Percentiles rank a stretch among this genome's conserved stretches.
phyloP scores from a whole-genome alignment of 2,888 invertebrate genomes.

The Gortyna flavago region DNA sequence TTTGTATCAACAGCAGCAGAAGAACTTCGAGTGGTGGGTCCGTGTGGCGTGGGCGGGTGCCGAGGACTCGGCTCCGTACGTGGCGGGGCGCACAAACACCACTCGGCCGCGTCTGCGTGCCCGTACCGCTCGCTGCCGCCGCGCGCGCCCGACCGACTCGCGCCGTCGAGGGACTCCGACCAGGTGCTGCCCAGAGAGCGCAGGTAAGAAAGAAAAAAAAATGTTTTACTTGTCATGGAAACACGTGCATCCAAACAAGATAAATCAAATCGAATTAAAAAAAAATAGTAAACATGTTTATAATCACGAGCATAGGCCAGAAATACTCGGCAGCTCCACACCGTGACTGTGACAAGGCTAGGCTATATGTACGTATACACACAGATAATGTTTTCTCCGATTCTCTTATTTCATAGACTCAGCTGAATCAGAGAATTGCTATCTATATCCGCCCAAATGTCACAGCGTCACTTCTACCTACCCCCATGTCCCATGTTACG shows the following conservation, averaged over 20 bases:
- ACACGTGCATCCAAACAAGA: neutral
- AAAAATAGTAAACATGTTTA: neutral
- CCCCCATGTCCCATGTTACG: neutral
- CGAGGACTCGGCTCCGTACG: constrained; percentile 96
- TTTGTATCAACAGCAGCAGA: constrained; percentile 88
- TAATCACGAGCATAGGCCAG: neutral
- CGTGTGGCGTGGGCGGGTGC: constrained; percentile 96
- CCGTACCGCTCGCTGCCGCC: constrained; percentile 90
- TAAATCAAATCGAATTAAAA: neutral
- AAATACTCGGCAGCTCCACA: neutral
- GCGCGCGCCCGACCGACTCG: constrained; percentile 74
- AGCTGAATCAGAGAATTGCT: neutral
- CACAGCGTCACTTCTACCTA: neutral
- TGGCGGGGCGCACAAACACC: constrained; percentile 93
- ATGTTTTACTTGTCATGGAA: neutral
- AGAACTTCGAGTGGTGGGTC: constrained; percentile 90
- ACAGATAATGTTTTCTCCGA: neutral
- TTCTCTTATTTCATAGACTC: neutral
- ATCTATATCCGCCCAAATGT: neutral
- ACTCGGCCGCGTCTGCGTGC: constrained; percentile 93
- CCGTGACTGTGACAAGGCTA: neutral
- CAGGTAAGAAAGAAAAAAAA: constrained; percentile 53
- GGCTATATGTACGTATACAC: neutral
- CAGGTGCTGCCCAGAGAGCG: constrained; percentile 90
- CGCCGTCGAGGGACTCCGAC: constrained; percentile 62